phyloP scores from a whole-genome alignment of 2,888 invertebrate genomes.

The Chymomyza fuscimana region DNA sequence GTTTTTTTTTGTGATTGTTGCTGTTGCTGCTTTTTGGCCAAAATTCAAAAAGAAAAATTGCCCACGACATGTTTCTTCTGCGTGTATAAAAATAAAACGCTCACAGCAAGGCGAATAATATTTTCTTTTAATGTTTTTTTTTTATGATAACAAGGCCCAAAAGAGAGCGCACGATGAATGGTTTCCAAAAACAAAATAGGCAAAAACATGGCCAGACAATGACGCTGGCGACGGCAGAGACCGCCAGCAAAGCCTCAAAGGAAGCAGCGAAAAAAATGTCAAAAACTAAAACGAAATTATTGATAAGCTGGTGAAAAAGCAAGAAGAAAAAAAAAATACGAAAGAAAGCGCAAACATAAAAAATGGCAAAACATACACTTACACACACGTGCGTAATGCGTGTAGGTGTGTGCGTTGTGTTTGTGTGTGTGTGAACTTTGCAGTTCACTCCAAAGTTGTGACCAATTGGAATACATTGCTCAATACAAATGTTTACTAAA shows the following conservation, averaged over 20 bases:
- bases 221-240: not conserved
- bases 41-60: constrained; percentile 63
- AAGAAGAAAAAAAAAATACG: constrained; percentile 20
- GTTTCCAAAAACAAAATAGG: not conserved
- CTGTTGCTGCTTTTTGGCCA: constrained; percentile 55
- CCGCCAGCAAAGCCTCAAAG: constrained; percentile 43
- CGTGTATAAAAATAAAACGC: constrained; percentile 63
- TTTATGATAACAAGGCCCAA: constrained; percentile 1
- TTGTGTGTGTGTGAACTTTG: constrained; percentile 55
- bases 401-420: constrained; percentile 17
- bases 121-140: too few species aligned
- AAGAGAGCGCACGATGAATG: not conserved
- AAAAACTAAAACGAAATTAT: constrained; percentile 50
- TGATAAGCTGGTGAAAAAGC: constrained; percentile 51
- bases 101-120: constrained; percentile 35
- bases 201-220: not conserved
- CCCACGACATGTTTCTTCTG: constrained; percentile 50
- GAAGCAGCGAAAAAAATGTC: constrained; percentile 21
- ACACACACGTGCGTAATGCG: constrained; percentile 26
- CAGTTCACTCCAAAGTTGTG: constrained; percentile 49
- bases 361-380: constrained; percentile 8
- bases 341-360: constrained; percentile 31
- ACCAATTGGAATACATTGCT: not conserved
- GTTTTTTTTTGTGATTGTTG: constrained; percentile 41
- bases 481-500: constrained; percentile 2